phyloP scores from a whole-genome alignment of 2,888 invertebrate species.

The Trichacis sp. region DNA sequence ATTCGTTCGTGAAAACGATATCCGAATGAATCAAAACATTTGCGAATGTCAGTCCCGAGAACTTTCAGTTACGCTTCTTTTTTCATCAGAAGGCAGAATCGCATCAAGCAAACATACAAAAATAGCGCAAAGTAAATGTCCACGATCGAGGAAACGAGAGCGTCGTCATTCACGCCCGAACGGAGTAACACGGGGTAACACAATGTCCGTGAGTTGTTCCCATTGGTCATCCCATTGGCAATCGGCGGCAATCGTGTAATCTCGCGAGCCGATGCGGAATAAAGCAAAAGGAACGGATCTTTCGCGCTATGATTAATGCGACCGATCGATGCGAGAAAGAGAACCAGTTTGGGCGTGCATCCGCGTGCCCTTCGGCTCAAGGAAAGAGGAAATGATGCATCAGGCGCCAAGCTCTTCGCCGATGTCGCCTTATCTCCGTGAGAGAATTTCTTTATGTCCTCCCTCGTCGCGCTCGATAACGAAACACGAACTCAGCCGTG shows the following conservation, averaged over 20 bases:
- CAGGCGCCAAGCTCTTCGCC: conserved; percentile 45
- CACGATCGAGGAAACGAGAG: background rate
- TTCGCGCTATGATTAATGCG: conserved; percentile 45
- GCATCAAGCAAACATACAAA: too few relatives aligned
- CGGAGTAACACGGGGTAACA: background rate
- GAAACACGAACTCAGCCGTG: conserved; percentile 3
- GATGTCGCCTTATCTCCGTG: conserved; percentile 31
- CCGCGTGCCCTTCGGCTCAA: conserved; percentile 52
- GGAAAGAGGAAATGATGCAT: conserved; percentile 50
- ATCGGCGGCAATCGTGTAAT: conserved; percentile 31
- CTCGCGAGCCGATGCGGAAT: conserved; percentile 20
- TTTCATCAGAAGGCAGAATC: too few relatives aligned
- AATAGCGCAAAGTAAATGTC: too few relatives aligned
- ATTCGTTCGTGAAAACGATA: too few relatives aligned
- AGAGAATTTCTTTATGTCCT: conserved; percentile 26
- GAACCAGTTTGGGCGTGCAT: conserved; percentile 52
- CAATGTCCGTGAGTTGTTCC: conserved; percentile 4
- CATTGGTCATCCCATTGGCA: conserved; percentile 7
- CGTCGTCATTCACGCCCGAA: background rate
- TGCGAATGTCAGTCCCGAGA: too few relatives aligned
- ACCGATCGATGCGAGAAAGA: conserved; percentile 44
- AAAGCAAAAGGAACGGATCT: conserved; percentile 31
- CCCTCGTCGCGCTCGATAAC: conserved; percentile 23
- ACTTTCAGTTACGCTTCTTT: too few relatives aligned
- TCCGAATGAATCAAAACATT: too few relatives aligned